Evolutionary conservation across 2,113 vertebrate species (phyloP).

Genomic region (Archocentrus centrarchus): DNA sequence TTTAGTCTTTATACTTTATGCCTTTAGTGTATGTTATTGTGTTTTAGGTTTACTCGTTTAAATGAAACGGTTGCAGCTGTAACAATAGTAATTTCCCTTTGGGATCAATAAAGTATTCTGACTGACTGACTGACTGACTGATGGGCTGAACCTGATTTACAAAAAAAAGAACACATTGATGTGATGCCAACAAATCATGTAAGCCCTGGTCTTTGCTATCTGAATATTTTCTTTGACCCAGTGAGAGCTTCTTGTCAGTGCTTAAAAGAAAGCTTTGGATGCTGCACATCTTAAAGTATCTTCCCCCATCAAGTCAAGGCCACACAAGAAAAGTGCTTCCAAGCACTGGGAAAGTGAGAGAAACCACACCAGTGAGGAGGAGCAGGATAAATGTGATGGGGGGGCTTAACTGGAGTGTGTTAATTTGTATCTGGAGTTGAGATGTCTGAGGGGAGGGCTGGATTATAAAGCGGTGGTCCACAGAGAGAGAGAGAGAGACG

Average conservation of each 20-base stretch:
- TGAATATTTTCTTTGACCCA: neutral
- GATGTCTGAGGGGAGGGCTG: conserved; percentile 62
- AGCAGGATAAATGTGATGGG: neutral
- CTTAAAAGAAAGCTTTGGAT: conserved; percentile 7
- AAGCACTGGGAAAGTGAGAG: conserved; percentile 37
- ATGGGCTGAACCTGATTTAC: neutral
- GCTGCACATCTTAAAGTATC: neutral
- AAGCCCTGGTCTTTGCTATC: neutral
- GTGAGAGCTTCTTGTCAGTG: neutral
- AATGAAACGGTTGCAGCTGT: no score
- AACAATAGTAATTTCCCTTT: no score
- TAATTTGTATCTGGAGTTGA: conserved; percentile 68
- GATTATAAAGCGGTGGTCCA: conserved; percentile 72
- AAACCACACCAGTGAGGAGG: conserved; percentile 46
- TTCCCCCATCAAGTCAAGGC: conserved; percentile 39
- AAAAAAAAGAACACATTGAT: neutral
- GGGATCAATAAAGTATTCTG: no score
- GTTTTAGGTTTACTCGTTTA: no score
- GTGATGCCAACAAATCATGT: neutral
- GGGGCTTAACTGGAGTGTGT: conserved; percentile 45
- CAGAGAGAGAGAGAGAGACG: conserved; percentile 45
- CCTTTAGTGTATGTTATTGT: no score
- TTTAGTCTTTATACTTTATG: no score
- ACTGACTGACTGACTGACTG: no score
- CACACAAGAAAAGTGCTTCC: conserved; percentile 19